Evolutionary conservation across 2,113 vertebrate genomes (phyloP).

Genomic region (Columba janthina): DNA sequence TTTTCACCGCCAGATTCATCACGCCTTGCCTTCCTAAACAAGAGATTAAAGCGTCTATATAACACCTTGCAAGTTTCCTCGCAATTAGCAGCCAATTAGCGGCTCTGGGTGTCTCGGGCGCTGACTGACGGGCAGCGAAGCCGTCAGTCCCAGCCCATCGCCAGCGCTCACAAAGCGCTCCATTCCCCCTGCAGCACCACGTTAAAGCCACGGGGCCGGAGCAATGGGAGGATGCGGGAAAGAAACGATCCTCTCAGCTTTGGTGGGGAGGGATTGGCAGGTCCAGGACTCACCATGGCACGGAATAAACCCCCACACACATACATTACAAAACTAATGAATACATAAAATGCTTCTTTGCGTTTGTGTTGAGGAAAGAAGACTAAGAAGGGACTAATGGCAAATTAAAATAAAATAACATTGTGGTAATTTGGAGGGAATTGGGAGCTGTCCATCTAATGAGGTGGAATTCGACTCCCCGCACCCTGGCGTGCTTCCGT

Average conservation of each 20-base stretch:
- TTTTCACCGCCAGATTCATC: no score
- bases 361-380: no score
- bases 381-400: not conserved
- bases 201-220: no score
- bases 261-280: not conserved
- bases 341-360: not conserved
- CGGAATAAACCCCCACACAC: not conserved
- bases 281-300: not conserved
- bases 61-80: not conserved
- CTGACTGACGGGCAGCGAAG: not conserved
- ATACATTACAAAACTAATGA: not conserved
- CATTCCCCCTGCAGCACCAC: not conserved
- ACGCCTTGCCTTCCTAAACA: no score
- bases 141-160: fast-evolving
- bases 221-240: not conserved
- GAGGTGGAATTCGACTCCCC: not conserved
- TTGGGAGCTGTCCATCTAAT: not conserved
- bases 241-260: not conserved
- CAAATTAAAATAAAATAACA: not conserved
- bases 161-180: not conserved
- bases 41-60: no score
- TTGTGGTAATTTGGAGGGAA: not conserved
- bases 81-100: not conserved
- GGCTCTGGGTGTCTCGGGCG: not conserved
- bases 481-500: no score